Base-by-base conservation (phyloP, 2,797 vertebrate genomes). In the Oryzias sinensis region DNA sequence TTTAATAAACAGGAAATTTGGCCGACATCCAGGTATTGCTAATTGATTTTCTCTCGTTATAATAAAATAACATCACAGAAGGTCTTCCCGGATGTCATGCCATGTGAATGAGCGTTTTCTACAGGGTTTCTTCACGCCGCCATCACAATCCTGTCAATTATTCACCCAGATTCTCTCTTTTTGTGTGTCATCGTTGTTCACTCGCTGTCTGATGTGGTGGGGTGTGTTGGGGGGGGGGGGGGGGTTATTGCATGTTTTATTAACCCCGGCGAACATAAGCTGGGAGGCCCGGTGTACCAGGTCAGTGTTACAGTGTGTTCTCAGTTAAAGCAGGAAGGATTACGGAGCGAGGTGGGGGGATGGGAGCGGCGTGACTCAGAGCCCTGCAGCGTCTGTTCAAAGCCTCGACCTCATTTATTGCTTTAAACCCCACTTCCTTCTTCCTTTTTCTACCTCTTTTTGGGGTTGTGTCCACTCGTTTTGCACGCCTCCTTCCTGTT, bases 371-470 rank as follows among this genome's bases (percentile, higher is more conserved):
- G 53, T 75, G 76, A 82, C 44, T 81, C 74, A 70, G 43, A 72
- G 67, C 75, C 81, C 77, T 53, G 52, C 70, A 75, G 82, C 82
- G 46, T 77, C 69, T 72, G 72, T 75, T 74, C 51, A 15, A 60
- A 74, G 41, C 58, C 55, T 62, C 74, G 60, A 67, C 76, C 75
- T 83, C 48, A 3, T 77, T 81, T 73, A 50, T 59, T 75, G 48
- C 54, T 55, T 65, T 50, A 56, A 54, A 43, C 40, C 24, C 44
- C 20, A 18, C 44, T 14, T 37, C 33, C 44, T 33, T 33, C 37
- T 50, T 27, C 50, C 1, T 42, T 24, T 56, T 43, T 37, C 48
- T 7, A 16, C 47, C 45, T 37, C 18, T 4, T 50, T 51, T 11
- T 13, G 37, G 17, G 40, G n/a, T 33, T 14, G 42, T 47, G 40